Evolutionary conservation across 2,113 vertebrate species (phyloP).

Genomic region (Pontoporia blainvillei): DNA sequence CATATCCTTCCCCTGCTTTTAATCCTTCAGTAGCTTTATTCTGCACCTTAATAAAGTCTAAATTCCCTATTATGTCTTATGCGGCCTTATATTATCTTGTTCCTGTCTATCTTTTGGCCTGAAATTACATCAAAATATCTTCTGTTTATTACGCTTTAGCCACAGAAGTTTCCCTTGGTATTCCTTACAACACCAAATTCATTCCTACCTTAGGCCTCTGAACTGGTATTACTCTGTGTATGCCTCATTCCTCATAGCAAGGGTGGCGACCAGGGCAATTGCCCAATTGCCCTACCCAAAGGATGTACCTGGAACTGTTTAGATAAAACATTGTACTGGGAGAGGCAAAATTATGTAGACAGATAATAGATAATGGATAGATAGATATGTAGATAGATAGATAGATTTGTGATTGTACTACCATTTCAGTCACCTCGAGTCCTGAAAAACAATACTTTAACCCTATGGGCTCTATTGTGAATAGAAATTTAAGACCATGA

Average conservation of each 20-base stretch:
- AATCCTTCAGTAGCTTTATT: not conserved
- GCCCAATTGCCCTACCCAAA: not conserved
- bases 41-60: not conserved
- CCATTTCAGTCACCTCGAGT: not conserved
- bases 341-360: not conserved
- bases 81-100: not conserved
- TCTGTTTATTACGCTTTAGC: not conserved
- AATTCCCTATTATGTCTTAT: not conserved
- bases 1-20: not conserved
- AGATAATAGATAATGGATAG: not conserved
- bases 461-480: not conserved
- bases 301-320: not conserved
- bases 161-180: not conserved
- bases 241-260: not conserved
- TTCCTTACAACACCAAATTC: not conserved
- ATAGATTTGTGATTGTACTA: not conserved
- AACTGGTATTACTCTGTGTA: not conserved
- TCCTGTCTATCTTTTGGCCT: not conserved
- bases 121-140: not conserved
- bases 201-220: not conserved
- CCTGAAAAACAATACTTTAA: not conserved
- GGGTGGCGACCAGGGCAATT: not conserved
- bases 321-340: not conserved
- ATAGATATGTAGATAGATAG: not conserved
- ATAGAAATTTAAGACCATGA: not conserved